Percentiles rank a stretch among this genome's conserved stretches.
Conservation (phyloP, 2,113 vertebrate species). For the Macquaria ambigua region DNA sequence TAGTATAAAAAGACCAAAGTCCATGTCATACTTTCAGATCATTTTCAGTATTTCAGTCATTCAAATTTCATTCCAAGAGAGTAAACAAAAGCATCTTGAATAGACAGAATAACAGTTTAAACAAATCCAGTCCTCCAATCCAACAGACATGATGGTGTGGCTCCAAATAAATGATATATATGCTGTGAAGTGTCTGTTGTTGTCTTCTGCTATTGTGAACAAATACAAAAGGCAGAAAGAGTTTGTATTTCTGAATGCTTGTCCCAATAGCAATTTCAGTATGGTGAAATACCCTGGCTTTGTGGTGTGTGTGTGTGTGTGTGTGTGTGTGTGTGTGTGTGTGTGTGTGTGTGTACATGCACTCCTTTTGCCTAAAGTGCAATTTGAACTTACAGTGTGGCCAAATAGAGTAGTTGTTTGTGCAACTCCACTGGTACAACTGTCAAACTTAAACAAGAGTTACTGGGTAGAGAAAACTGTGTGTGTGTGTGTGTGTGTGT, state of each 20-base stretch:
- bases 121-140: background rate
- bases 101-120: background rate
- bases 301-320: background rate
- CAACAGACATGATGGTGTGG: background rate
- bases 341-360: background rate
- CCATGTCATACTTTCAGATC: background rate
- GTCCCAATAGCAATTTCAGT: background rate
- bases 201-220: background rate
- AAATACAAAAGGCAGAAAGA: background rate
- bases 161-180: background rate
- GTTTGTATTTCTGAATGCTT: background rate
- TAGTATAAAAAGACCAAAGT: background rate
- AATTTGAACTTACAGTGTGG: background rate
- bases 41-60: constrained; percentile 8
- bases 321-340: background rate
- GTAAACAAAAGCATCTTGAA: background rate
- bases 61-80: background rate
- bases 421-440: constrained; percentile 25
- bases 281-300: constrained; percentile 11
- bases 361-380: constrained; percentile 12
- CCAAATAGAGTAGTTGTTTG: constrained; percentile 25
- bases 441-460: constrained; percentile 36
- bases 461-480: constrained; percentile 8
- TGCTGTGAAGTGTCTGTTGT: background rate
- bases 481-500: background rate